Conservation (phyloP, 2,888 invertebrate genomes). For the Antheraea assamensis region DNA sequence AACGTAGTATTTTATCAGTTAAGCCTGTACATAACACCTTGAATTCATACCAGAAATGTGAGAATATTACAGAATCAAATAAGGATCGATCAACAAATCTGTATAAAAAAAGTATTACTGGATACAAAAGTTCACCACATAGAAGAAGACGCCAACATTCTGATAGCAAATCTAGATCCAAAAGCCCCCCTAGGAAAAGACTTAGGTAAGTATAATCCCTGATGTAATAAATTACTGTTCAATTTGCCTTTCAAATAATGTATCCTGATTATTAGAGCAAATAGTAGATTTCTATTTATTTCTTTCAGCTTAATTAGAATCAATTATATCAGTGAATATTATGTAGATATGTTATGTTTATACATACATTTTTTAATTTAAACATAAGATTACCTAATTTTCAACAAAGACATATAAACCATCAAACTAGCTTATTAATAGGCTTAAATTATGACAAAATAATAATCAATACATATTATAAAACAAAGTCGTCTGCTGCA, state of each 20-base stretch:
- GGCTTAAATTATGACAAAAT: neutral
- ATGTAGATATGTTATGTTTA: too few species aligned
- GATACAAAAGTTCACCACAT: slow-evolving; percentile 62
- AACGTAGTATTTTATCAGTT: slow-evolving; percentile 85
- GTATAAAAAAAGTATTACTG: slow-evolving; percentile 45
- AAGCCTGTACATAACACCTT: slow-evolving; percentile 83
- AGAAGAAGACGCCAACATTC: slow-evolving; percentile 63
- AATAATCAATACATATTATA: too few species aligned
- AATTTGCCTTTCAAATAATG: neutral
- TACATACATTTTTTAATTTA: neutral
- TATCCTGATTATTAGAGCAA: neutral
- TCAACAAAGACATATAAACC: neutral
- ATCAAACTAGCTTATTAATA: neutral
- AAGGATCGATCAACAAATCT: slow-evolving; percentile 51
- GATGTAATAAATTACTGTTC: neutral
- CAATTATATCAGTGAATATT: neutral
- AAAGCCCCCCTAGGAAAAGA: slow-evolving; percentile 78
- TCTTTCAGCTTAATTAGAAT: neutral
- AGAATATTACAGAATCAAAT: slow-evolving; percentile 50
- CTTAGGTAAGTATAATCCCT: slow-evolving; percentile 55
- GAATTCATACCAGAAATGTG: slow-evolving; percentile 82
- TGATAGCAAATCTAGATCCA: slow-evolving; percentile 68
- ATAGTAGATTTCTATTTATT: neutral
- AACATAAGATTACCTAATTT: neutral
- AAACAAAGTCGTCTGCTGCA: too few species aligned